phyloP scores from a whole-genome alignment of 30 jellyfish, hydroid and myxozoan genomes.

The Cassiopea xamachana region DNA sequence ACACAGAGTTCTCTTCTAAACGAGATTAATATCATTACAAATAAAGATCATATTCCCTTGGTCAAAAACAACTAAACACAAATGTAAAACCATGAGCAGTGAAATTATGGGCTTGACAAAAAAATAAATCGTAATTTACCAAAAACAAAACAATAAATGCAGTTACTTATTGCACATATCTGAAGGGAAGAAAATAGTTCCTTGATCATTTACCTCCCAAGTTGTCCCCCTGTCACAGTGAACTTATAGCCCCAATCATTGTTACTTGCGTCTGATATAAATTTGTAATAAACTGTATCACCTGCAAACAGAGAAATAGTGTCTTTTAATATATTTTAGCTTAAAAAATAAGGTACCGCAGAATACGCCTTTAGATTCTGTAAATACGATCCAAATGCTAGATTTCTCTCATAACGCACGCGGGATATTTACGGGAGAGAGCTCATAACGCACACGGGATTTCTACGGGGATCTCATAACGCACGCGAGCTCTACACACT shows the following conservation, averaged over 20 bases:
- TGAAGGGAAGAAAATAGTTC: neutral
- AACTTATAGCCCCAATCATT: constrained; percentile 98
- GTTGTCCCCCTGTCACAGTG: constrained; percentile 96
- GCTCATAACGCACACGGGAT: neutral
- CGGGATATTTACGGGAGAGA: neutral
- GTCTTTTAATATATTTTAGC: neutral
- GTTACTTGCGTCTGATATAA: constrained; percentile 87
- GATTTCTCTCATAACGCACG: neutral
- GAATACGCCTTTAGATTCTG: neutral
- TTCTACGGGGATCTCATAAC: neutral
- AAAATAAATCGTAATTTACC: neutral
- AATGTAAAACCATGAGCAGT: too few species aligned
- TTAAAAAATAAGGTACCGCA: neutral
- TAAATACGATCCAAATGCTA: neutral
- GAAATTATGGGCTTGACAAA: neutral
- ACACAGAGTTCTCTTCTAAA: too few species aligned
- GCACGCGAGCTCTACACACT: neutral
- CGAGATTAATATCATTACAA: neutral
- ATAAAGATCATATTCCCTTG: neutral
- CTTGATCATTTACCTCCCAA: constrained; percentile 75
- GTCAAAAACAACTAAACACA: too few species aligned
- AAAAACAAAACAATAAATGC: neutral
- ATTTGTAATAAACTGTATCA: constrained; percentile 88
- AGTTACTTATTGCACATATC: neutral
- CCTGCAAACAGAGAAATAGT: constrained; percentile 50